Evolutionary conservation across 1,140 invertebrate species (phyloP).

Genomic region (Bilobella aurantiaca): DNA sequence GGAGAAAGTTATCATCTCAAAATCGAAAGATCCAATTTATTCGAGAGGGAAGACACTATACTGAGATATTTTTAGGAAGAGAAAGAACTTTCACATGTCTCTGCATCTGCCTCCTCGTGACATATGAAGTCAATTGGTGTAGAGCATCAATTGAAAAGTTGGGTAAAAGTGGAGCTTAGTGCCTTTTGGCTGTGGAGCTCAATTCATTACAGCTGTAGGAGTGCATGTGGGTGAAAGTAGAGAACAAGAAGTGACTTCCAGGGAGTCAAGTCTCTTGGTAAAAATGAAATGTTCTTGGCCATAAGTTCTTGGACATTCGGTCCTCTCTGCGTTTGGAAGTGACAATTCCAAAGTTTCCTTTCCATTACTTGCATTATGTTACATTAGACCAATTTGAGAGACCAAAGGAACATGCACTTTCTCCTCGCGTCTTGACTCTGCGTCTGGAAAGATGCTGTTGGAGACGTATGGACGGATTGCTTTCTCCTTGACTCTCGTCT

Average conservation of each 20-base stretch:
- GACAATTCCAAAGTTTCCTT: background rate
- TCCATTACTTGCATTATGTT: conserved; percentile 3
- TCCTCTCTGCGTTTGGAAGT: background rate
- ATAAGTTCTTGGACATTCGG: background rate
- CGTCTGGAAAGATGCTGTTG: no score
- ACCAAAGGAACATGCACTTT: no score
- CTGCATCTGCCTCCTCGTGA: background rate
- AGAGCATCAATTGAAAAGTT: background rate
- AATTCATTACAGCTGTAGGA: background rate
- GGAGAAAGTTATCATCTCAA: no score
- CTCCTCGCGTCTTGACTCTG: no score
- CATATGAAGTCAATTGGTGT: background rate
- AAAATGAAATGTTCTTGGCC: background rate
- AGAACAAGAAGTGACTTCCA: no score
- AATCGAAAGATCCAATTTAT: background rate
- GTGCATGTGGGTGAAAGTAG: background rate
- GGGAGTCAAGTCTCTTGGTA: no score
- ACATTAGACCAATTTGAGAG: conserved; percentile 1
- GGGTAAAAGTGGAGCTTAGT: no score
- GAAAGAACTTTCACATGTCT: background rate
- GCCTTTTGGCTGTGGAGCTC: background rate
- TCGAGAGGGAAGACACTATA: no score
- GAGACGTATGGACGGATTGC: conserved; percentile 2
- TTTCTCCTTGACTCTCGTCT: conserved; percentile 2
- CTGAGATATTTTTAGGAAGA: no score